Conservation (phyloP, 2,113 vertebrate species). For the Nibea coibor region DNA sequence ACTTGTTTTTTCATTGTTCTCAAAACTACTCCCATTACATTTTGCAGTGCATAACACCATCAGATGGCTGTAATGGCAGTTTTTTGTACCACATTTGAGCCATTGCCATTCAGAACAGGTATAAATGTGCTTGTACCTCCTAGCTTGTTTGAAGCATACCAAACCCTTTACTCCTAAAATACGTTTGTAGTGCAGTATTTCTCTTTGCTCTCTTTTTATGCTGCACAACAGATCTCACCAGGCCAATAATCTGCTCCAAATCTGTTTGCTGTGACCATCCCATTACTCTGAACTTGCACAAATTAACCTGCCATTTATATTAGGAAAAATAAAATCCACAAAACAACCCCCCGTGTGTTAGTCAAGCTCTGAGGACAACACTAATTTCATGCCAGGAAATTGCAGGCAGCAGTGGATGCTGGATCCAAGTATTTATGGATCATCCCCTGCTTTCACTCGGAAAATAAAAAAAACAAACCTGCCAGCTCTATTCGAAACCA, state of each 20-base stretch:
- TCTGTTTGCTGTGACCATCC: not conserved
- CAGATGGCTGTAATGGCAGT: not conserved
- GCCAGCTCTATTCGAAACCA: not conserved
- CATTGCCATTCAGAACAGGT: not conserved
- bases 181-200: not conserved
- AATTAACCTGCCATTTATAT: not conserved
- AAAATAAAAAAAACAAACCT: slow-evolving; percentile 5
- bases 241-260: not conserved
- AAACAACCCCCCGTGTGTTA: not conserved
- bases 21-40: not conserved
- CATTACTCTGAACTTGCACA: not conserved
- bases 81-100: not conserved
- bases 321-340: not conserved
- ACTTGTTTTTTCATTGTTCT: not conserved
- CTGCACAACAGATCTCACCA: not conserved
- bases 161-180: not conserved
- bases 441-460: not conserved
- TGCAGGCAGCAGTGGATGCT: not conserved
- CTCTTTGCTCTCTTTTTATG: not conserved
- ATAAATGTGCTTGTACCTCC: not conserved
- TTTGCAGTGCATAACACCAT: not conserved
- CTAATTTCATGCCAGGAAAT: slow-evolving; percentile 17
- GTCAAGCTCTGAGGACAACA: not conserved
- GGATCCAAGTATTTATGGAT: slow-evolving; percentile 20
- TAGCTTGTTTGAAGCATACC: not conserved